Conservation (phyloP, 1,140 invertebrate species). For the Calliopsis andreniformis region DNA sequence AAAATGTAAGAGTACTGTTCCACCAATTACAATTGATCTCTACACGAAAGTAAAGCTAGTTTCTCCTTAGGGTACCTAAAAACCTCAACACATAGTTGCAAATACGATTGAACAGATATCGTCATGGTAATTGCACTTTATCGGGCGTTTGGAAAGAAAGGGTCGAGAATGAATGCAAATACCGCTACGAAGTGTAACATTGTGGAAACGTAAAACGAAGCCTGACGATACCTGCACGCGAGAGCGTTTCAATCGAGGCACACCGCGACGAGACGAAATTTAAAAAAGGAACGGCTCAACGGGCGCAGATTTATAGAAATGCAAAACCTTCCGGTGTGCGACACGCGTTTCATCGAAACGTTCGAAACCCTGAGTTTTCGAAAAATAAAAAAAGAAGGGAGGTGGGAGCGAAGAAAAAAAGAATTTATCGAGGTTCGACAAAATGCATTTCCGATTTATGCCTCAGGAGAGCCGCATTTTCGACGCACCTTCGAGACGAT, state of each 20-base stretch:
- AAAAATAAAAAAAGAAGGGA: no score
- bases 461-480: neutral
- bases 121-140: no score
- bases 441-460: neutral
- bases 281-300: conserved; percentile 43
- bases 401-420: neutral
- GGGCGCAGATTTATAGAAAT: conserved; percentile 59
- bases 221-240: conserved; percentile 26
- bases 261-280: conserved; percentile 38
- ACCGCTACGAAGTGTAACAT: conserved; percentile 6
- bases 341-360: conserved; percentile 8
- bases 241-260: conserved; percentile 53
- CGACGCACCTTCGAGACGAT: conserved; percentile 26
- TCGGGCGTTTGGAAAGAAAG: neutral
- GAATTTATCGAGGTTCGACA: conserved; percentile 17
- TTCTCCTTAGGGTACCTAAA: no score
- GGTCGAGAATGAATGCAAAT: conserved; percentile 32
- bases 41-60: no score
- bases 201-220: conserved; percentile 42
- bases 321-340: conserved; percentile 25
- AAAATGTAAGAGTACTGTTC: no score
- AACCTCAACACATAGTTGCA: no score
- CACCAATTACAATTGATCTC: no score
- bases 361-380: conserved; percentile 7
- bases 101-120: no score